A percentile compares a stretch with the other conserved stretches of the same genome.
These are phyloP conservation scores for Drosophila birchii DNA, from an alignment of 2,888 invertebrate species.

Conservation along the genomic window DNA sequence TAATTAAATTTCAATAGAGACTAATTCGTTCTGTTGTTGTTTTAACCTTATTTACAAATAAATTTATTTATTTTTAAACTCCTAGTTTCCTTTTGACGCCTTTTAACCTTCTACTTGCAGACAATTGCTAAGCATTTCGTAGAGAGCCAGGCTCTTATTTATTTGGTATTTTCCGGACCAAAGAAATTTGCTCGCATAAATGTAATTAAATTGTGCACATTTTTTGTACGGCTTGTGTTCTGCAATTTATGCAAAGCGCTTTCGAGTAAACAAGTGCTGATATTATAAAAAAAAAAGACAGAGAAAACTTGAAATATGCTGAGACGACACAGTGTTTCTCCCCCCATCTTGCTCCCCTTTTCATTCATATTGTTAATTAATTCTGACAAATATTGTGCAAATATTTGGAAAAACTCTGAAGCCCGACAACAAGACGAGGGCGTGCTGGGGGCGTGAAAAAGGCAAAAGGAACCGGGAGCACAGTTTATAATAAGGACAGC, in stretches of 20 bases:
- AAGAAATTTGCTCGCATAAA: slow-evolving; percentile 68
- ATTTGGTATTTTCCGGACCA: slow-evolving; percentile 6
- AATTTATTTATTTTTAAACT: background rate
- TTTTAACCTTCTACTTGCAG: background rate
- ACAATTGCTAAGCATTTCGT: background rate
- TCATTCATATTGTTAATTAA: slow-evolving; percentile 71
- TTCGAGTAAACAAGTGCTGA: slow-evolving; percentile 58
- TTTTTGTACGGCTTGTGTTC: slow-evolving; percentile 42
- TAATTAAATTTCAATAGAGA: background rate
- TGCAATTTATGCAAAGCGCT: slow-evolving; percentile 69
- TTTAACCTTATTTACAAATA: background rate
- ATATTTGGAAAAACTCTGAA: slow-evolving; percentile 64
- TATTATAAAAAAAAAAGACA: background rate
- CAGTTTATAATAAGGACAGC: slow-evolving; percentile 39
- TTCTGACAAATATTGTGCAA: slow-evolving; percentile 77
- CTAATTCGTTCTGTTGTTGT: no score
- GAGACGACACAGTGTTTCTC: slow-evolving; percentile 45
- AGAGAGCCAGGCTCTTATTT: background rate
- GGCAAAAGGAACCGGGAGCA: background rate
- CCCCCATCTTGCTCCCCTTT: no score
- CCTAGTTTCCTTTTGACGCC: background rate
- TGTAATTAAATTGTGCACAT: slow-evolving; percentile 72
- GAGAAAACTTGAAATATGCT: slow-evolving; percentile 57
- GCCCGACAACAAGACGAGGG: slow-evolving; percentile 26
- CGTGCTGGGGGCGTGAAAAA: background rate